A percentile compares a stretch with the other conserved stretches of the same genome.
Evolutionary conservation across 2,888 invertebrate genomes (phyloP).

Genomic region (Drosophila fulvimacula): DNA sequence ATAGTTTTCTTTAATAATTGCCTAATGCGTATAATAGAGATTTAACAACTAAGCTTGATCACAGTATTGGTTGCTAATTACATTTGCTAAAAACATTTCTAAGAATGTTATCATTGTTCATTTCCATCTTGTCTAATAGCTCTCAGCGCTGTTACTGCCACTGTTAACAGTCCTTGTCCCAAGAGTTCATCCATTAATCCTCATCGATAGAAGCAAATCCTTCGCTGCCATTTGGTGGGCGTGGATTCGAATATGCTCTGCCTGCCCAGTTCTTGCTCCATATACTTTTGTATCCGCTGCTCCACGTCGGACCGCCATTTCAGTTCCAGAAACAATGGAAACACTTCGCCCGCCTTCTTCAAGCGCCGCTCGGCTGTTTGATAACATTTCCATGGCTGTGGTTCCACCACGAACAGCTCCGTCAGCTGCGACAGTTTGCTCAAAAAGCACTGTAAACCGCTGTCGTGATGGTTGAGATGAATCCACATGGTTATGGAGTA

Average conservation of each 20-base stretch:
- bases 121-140: not conserved
- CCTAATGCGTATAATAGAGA: not conserved
- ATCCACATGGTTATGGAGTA: conserved; percentile 97
- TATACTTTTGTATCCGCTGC: conserved; percentile 86
- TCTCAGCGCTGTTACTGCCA: not conserved
- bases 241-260: conserved; percentile 87
- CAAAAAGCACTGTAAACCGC: conserved; percentile 88
- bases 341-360: conserved; percentile 87
- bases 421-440: conserved; percentile 86
- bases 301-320: conserved; percentile 88
- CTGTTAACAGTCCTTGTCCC: not conserved
- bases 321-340: conserved; percentile 87
- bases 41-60: not conserved
- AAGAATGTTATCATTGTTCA: not conserved
- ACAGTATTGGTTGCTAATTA: not conserved
- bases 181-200: too few species aligned
- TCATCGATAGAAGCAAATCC: conserved; percentile 87
- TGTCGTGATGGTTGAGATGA: conserved; percentile 93
- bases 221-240: conserved; percentile 89
- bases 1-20: too few species aligned
- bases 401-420: conserved; percentile 89
- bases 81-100: too few species aligned
- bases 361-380: conserved; percentile 90
- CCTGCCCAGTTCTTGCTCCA: conserved; percentile 85
- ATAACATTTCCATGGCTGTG: conserved; percentile 95